Evolutionary conservation across 1,140 invertebrate species (phyloP).

Genomic region (Physella acuta): DNA sequence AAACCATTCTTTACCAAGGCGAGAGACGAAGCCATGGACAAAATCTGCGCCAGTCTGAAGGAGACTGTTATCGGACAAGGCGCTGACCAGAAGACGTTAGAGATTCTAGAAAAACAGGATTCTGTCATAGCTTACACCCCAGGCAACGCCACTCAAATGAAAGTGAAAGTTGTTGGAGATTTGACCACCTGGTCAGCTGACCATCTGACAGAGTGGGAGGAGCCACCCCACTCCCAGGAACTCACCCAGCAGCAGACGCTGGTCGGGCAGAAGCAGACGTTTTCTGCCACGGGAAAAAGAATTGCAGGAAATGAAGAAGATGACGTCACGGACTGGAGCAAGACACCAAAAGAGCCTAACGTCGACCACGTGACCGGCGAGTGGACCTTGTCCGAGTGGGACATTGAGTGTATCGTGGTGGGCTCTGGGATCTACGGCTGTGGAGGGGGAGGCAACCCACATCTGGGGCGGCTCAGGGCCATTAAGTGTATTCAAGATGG

Average conservation of each 20-base stretch:
- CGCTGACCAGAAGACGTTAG: constrained; percentile 33
- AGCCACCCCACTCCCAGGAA: neutral
- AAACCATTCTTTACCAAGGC: constrained; percentile 36
- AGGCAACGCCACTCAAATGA: constrained; percentile 43
- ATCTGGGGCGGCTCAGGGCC: constrained; percentile 42
- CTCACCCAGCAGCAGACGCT: neutral
- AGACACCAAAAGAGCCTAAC: constrained; percentile 21
- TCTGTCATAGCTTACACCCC: constrained; percentile 44
- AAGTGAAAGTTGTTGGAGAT: constrained; percentile 44
- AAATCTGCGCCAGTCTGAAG: constrained; percentile 28
- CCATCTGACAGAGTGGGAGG: neutral
- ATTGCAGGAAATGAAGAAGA: constrained; percentile 16
- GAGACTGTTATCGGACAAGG: constrained; percentile 32
- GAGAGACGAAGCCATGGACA: constrained; percentile 31
- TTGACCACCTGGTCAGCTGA: constrained; percentile 2
- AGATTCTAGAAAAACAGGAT: constrained; percentile 39
- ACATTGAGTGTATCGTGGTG: constrained; percentile 49
- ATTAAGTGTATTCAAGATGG: constrained; percentile 36
- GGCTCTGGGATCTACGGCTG: constrained; percentile 52
- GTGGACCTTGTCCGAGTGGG: constrained; percentile 47
- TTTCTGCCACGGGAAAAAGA: constrained; percentile 22
- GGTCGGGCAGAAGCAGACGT: constrained; percentile 5
- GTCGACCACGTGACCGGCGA: constrained; percentile 39
- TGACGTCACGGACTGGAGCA: neutral
- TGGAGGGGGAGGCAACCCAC: constrained; percentile 50